These are phyloP conservation scores for Aurelia aurita DNA, from an alignment of 30 jellyfish, hydroid and myxozoan species.

Conservation along the genomic window DNA sequence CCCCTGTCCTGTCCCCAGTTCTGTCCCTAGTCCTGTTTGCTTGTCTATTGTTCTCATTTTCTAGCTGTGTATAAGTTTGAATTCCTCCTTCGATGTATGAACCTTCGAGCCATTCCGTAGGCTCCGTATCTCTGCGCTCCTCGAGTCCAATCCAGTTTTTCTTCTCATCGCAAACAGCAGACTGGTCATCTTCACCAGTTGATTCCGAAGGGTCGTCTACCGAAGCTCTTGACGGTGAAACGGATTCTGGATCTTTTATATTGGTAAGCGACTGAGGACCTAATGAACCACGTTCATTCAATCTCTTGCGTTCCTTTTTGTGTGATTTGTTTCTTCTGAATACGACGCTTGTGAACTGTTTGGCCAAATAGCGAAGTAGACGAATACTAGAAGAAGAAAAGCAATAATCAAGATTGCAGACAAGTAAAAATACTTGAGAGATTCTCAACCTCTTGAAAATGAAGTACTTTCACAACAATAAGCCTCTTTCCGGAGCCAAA, in stretches of 20 bases:
- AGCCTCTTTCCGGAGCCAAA: no score
- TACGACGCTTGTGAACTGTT: no score
- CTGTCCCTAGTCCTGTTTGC: constrained; percentile 16
- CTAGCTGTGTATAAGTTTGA: constrained; percentile 36
- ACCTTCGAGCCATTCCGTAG: constrained; percentile 64
- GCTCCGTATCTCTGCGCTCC: constrained; percentile 42
- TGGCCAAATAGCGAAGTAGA: no score
- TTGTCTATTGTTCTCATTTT: constrained; percentile 12
- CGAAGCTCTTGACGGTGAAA: constrained; percentile 35
- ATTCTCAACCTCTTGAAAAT: no score
- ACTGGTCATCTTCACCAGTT: background rate
- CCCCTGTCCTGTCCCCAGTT: background rate
- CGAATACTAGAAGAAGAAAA: no score
- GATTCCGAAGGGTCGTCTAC: constrained; percentile 5
- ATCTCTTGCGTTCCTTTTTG: background rate
- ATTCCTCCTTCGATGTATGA: constrained; percentile 69
- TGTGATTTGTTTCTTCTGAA: background rate
- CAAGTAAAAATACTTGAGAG: no score
- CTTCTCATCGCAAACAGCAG: constrained; percentile 66
- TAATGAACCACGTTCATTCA: background rate
- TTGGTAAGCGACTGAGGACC: constrained; percentile 10
- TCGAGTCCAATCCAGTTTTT: constrained; percentile 43
- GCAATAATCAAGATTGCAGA: no score
- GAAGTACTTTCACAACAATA: no score
- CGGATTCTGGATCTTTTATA: constrained; percentile 69